Base-by-base conservation (phyloP, 2,888 invertebrate species). In the Schizotus pectinicornis region DNA sequence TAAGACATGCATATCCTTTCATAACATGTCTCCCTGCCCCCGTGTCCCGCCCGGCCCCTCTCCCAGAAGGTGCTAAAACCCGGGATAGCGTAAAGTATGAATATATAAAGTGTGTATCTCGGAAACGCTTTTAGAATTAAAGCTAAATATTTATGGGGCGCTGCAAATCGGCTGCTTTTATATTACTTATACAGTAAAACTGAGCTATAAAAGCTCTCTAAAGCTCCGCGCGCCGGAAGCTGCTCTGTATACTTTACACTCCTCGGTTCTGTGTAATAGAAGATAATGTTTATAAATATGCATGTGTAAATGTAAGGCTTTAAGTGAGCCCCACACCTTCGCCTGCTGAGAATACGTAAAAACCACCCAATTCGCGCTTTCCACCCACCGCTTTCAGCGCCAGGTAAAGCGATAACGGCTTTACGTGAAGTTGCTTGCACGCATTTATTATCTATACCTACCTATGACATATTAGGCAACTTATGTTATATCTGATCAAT, bases 201-300 rank as follows among this genome's bases (percentile, higher is more conserved):
- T 77, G 78, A 71, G 77, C 77, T 75, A 77, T 79, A 78, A 79
- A 79, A 78, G 79, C 78, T 77, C 75, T 76, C 77, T 67, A 74
- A 74, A 74, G 74, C 76, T 71, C 71, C 67, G 65, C 66, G 63
- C 64, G 65, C 74, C 77, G 77, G 75, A 77, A 75, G 73, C 72
- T 65, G 61, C 69, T 67, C 68, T 62, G 72, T 74, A 74, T 75
- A 74, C 76, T 77, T 77, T 77, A 77, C 77, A 77, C 75, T 75
- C 71, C 75, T 75, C 76, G 75, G 72, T 70, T 73, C 76, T 75
- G 70, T 74, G 77, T 77, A 78, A 79, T 79, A 78, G 79, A 78
- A 79, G 80, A 79, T 80, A 80, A 79, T 79, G 78, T 80, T 79
- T 80, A 80, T 80, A 80, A 80, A 80, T 79, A 80, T 80, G 79